Base-by-base conservation (phyloP, 2,113 vertebrate genomes). In the Pelodiscus sinensis region DNA sequence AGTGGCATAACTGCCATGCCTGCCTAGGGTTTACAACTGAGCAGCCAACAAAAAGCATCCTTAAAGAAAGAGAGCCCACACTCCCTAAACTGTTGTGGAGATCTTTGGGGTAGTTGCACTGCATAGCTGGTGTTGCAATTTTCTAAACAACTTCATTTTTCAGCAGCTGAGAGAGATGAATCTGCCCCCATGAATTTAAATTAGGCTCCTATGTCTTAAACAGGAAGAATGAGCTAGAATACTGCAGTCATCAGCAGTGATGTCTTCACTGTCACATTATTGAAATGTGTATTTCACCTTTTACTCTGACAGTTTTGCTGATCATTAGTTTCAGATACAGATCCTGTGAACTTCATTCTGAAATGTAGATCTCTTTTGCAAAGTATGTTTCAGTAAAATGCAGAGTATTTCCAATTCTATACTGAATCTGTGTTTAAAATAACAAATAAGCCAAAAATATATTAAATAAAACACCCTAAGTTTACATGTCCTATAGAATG, bases 101-200 rank as follows among this genome's bases (percentile, higher is more conserved):
- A 15, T 27, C 84, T 57, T 5, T 55, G 86, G 71, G 55, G 35
- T 77, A 85, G 90, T 58, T 92, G 78, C 75, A 19, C 24, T 27
- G 38, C 84, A 60, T 93, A 81, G 83, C 82, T 85, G 65, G 54
- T 80, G 65, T 88, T 82, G 80, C 89, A 56, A 38, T 80, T 62
- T 96, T 94, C 87, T 91, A 79, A 95, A 87, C 68, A 24, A 54
- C 56, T 35, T 92, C 83, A 94, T 95, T 92, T 94, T 95, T 95
- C 84, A 95, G 81, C 86, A 93, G 88, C 92, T 89, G 91, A 95
- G 89, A 89, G 88, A 87, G 88, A 88, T 85, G 86, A 92, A 85
- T 52, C 80, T 95, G 92, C 75, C 82, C 56, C 38, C 50, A 35
- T 95, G 97, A 96, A 97, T 97, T 94, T 96, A 83, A 96, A 96